Base-by-base conservation (phyloP, 2,888 invertebrate genomes). In the Trissoscelio sp. region DNA sequence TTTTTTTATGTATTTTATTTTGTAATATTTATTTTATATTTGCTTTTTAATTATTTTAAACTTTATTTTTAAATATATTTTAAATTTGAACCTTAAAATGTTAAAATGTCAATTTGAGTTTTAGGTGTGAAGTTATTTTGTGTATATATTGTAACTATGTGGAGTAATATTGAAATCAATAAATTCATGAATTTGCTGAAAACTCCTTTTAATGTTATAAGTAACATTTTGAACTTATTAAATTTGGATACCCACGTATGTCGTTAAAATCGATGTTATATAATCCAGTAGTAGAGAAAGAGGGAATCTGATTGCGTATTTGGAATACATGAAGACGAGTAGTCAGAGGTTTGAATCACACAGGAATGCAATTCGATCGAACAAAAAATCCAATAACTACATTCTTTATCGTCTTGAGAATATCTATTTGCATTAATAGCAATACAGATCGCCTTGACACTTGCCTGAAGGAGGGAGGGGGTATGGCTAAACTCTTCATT, bases 381-480 rank as follows among this genome's bases (percentile, higher is more conserved):
- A 72, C 82, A 88, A 87, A 86, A 89, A 90, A 89, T 89, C 88
- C 89, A 90, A 90, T 89, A 90, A 88, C 88, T 87, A 86, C 88
- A 90, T 90, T 90, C 89, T 88, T 85, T 73, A 53, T 82, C 85
- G 81, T 83, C 70, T 48, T 62, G 58, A 64, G 80, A 81, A 83
- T 77, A 80, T 83, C 78, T 77, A 80, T 83, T 80, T 78, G 82
- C 80, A 80, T 83, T 74, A 78, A 80, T 80, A 62, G 79, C 64
- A 64, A 79, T 64, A 55, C 74, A 46, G 62, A 55, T 60, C 67
- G 44, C 31, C 57, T 58, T 72, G 79, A 79, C 72, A 72, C 66
- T 72, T 34, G 69, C 11, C 58, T 12, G 64, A 34, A 39, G 55
- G 55, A 48, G n/a, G n/a, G n/a, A n/a, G n/a, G n/a, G n/a, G n/a